Evolutionary conservation across 2,797 vertebrate species (phyloP).

Genomic region (Enteromius radiatus): DNA sequence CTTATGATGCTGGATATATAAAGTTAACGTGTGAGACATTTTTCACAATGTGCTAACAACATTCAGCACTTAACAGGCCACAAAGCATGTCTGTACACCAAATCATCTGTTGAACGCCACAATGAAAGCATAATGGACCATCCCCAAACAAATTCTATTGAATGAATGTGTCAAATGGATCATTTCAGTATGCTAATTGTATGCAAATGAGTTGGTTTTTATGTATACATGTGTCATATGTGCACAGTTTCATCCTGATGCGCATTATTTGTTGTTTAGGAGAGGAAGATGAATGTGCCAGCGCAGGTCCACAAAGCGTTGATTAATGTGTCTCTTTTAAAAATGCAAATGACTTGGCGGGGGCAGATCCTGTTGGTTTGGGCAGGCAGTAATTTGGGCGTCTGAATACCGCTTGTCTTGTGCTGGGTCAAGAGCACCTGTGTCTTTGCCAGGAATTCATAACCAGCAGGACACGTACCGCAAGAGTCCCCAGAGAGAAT

Average conservation of each 20-base stretch:
- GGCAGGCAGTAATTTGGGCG: constrained; percentile 24
- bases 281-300: constrained; percentile 40
- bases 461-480: neutral
- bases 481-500: constrained; percentile 34
- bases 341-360: constrained; percentile 48
- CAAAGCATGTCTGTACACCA: constrained; percentile 19
- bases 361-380: constrained; percentile 29
- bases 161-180: constrained; percentile 45
- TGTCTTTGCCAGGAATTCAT: constrained; percentile 14
- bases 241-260: constrained; percentile 5
- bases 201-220: constrained; percentile 52
- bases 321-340: constrained; percentile 58
- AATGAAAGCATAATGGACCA: constrained; percentile 19
- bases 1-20: neutral
- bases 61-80: neutral
- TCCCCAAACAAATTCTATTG: neutral
- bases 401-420: constrained; percentile 15
- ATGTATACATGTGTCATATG: constrained; percentile 46
- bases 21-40: neutral
- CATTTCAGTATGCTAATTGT: constrained; percentile 45
- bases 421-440: constrained; percentile 29
- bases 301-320: constrained; percentile 21
- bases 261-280: constrained; percentile 40
- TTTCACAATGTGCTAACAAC: neutral
- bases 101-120: constrained; percentile 21